Conservation (phyloP, 1,140 invertebrate species). For the Drosophila kohkoa region DNA sequence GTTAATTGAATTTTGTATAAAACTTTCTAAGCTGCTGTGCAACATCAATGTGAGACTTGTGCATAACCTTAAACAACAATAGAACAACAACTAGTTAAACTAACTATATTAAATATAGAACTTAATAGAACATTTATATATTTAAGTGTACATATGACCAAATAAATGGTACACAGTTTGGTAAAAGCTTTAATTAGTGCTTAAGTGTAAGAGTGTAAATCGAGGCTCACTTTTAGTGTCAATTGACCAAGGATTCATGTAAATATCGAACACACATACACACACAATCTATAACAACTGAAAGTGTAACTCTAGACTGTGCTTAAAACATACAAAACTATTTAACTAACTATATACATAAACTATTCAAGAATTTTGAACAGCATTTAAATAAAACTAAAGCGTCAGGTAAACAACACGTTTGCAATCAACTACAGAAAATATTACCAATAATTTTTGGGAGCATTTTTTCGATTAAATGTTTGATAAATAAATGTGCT, state of each 20-base stretch:
- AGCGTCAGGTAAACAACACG: conserved; percentile 60
- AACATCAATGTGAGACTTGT: conserved; percentile 48
- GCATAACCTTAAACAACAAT: conserved; percentile 10
- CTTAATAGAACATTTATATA: conserved; percentile 27
- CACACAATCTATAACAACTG: conserved; percentile 54
- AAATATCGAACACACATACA: conserved; percentile 25
- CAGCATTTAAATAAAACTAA: conserved; percentile 49
- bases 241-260: conserved; percentile 44
- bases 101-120: conserved; percentile 26
- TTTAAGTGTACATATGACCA: conserved; percentile 78
- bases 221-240: conserved; percentile 45
- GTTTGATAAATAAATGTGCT: conserved; percentile 4
- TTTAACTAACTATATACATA: conserved; percentile 18
- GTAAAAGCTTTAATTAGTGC: conserved; percentile 78
- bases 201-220: conserved; percentile 31
- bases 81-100: conserved; percentile 5
- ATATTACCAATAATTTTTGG: conserved; percentile 28
- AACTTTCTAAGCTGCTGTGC: conserved; percentile 30
- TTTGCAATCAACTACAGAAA: conserved; percentile 6
- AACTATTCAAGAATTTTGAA: conserved; percentile 34
- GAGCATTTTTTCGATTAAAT: conserved; percentile 26
- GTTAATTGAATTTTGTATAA: conserved; percentile 3
- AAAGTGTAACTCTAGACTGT: conserved; percentile 78
- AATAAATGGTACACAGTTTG: conserved; percentile 64
- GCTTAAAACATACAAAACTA: conserved; percentile 43